Evolutionary conservation across 2,797 vertebrate species (phyloP).

Genomic region (Miichthys miiuy): DNA sequence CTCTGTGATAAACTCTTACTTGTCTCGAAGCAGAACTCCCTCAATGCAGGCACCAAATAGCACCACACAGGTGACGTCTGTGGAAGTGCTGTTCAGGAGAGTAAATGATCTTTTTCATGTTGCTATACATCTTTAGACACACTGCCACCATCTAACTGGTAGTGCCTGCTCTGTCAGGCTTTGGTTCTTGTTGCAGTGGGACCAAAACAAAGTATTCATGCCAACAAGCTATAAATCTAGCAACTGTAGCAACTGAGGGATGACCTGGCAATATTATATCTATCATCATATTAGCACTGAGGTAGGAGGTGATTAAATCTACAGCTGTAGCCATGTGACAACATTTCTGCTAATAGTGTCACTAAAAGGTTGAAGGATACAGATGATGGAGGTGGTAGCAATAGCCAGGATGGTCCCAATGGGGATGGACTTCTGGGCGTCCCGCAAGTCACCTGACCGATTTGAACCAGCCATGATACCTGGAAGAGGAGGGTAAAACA

Average conservation of each 20-base stretch:
- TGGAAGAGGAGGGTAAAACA: constrained; percentile 53
- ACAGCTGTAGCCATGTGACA: not conserved
- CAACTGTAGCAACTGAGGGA: not conserved
- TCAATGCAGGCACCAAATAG: constrained; percentile 96
- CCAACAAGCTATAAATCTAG: not conserved
- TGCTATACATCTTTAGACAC: constrained; percentile 4
- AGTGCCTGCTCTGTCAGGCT: not conserved
- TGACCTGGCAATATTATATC: not conserved
- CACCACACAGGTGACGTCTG: constrained; percentile 92
- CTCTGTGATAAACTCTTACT: constrained; percentile 83
- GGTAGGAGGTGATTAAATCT: not conserved
- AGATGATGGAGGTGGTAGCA: constrained; percentile 93
- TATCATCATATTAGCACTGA: not conserved
- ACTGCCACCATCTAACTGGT: not conserved
- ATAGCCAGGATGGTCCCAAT: constrained; percentile 96
- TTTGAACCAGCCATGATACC: constrained; percentile 99
- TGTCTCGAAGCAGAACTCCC: constrained; percentile 94
- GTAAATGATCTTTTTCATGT: not conserved
- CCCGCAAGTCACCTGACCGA: constrained; percentile 94
- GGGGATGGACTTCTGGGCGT: constrained; percentile 96
- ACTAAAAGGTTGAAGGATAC: constrained; percentile 86
- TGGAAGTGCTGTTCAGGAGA: constrained; percentile 77
- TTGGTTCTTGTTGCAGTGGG: not conserved
- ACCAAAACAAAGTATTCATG: not conserved
- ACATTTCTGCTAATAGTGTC: not conserved